Conservation (phyloP, 2,113 vertebrate genomes). For the Chionis minor region DNA sequence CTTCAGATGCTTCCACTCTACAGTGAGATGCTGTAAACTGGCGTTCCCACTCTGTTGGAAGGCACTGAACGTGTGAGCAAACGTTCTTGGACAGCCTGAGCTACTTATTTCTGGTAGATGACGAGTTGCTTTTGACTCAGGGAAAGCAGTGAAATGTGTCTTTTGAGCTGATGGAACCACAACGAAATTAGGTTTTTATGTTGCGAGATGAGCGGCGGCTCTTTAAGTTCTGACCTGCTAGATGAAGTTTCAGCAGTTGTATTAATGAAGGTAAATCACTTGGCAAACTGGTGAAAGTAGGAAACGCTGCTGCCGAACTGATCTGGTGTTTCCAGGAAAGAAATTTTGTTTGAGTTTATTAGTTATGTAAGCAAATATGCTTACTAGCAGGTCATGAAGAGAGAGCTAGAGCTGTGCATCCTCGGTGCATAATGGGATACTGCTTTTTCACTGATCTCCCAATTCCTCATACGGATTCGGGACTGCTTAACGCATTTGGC, state of each 20-base stretch:
- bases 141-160: neutral
- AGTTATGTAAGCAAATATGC: neutral
- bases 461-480: fast-evolving
- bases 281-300: neutral
- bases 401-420: neutral
- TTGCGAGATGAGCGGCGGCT: neutral
- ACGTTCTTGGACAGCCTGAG: neutral
- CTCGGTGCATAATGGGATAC: neutral
- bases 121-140: neutral
- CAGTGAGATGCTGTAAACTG: neutral
- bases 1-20: neutral
- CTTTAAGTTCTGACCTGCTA: neutral
- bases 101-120: neutral
- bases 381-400: neutral
- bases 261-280: neutral
- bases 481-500: neutral
- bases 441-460: neutral
- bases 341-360: neutral
- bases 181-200: neutral
- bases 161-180: neutral
- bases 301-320: neutral
- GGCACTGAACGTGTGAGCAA: neutral
- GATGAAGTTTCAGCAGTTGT: neutral
- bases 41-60: neutral
- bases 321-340: neutral